Conservation (phyloP, 2,888 invertebrate genomes). For the Cheilosia soror region DNA sequence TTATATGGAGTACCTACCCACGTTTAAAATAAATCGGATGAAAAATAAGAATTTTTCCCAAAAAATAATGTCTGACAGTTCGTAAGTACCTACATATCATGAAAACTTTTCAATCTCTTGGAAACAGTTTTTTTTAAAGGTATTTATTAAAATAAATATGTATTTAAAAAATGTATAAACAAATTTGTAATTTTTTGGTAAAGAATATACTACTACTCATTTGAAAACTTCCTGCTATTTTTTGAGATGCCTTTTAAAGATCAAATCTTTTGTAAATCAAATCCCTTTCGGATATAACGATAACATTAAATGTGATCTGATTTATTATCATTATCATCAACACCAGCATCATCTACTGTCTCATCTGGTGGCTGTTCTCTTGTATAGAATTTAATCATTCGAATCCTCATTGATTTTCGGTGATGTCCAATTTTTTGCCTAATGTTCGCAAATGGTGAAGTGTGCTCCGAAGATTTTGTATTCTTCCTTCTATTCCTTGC, state of each 20-base stretch:
- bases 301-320: conserved; percentile 8
- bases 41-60: no score
- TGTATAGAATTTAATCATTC: conserved; percentile 78
- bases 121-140: no score
- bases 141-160: no score
- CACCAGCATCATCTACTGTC: conserved; percentile 4
- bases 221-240: no score
- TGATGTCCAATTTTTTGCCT: conserved; percentile 78
- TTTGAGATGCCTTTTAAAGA: background rate
- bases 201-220: background rate
- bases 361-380: conserved; percentile 60
- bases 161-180: background rate
- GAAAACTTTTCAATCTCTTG: no score
- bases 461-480: conserved; percentile 49
- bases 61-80: no score
- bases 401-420: conserved; percentile 79
- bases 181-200: conserved; percentile 12
- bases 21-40: no score
- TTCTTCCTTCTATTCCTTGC: conserved; percentile 75
- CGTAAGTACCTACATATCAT: no score
- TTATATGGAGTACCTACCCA: no score
- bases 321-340: conserved; percentile 26
- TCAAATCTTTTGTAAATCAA: background rate
- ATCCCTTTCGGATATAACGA: background rate
- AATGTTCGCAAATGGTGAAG: conserved; percentile 78